These are phyloP conservation scores for Eretmochelys imbricata DNA, from an alignment of 2,113 vertebrate species.

Conservation along the genomic window DNA sequence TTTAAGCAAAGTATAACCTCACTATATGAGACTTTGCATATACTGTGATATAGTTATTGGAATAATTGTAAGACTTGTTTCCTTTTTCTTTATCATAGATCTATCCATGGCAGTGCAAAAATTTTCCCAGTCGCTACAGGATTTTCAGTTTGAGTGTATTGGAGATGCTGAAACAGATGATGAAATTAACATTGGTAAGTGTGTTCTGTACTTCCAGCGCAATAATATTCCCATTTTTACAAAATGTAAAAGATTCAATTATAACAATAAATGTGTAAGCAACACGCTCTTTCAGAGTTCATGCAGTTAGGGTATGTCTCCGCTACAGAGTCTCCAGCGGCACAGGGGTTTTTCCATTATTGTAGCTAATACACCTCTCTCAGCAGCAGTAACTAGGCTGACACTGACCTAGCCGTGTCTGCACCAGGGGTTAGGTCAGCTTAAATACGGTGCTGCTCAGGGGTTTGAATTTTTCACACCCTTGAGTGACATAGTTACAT, in stretches of 20 bases:
- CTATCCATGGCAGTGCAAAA: conserved; percentile 94
- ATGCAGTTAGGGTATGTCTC: background rate
- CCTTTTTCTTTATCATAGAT: conserved; percentile 78
- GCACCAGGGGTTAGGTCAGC: background rate
- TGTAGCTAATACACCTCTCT: background rate
- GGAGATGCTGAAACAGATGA: conserved; percentile 96
- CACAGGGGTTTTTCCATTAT: background rate
- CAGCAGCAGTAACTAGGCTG: background rate
- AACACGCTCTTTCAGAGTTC: background rate
- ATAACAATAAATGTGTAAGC: background rate
- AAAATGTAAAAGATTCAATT: background rate
- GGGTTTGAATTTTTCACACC: background rate
- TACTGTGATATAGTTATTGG: background rate
- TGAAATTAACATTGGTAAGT: conserved; percentile 96
- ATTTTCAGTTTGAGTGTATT: conserved; percentile 96
- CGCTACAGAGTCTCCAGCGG: background rate
- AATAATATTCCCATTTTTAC: background rate
- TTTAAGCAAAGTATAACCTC: background rate
- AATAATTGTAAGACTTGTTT: background rate
- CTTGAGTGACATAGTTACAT: background rate
- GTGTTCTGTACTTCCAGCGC: background rate
- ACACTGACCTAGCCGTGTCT: background rate
- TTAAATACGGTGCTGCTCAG: background rate
- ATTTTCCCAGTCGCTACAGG: conserved; percentile 94
- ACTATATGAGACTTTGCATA: background rate